A percentile compares a stretch with the other conserved stretches of the same genome.
Evolutionary conservation across 1,140 invertebrate species (phyloP).

Genomic region (Oreohelix idahoensis): DNA sequence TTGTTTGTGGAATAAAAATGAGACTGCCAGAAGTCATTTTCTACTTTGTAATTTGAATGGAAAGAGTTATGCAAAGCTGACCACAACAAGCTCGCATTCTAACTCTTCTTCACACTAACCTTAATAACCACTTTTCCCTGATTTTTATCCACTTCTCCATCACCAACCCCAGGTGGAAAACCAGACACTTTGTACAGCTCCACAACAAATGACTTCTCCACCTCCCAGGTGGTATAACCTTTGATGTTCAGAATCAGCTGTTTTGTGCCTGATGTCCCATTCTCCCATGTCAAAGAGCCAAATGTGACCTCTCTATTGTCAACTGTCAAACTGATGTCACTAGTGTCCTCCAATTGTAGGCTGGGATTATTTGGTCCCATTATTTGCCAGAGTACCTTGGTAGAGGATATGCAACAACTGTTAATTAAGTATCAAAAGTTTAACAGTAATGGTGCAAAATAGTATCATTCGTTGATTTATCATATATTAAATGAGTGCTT

Average conservation of each 20-base stretch:
- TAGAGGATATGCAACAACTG: neutral
- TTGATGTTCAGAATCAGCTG: slow-evolving; percentile 62
- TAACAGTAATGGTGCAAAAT: too few relatives aligned
- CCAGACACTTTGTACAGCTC: slow-evolving; percentile 59
- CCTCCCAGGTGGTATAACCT: slow-evolving; percentile 65
- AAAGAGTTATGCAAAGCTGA: too few relatives aligned
- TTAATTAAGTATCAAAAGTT: too few relatives aligned
- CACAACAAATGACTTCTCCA: slow-evolving; percentile 66
- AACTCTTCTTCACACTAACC: slow-evolving; percentile 50
- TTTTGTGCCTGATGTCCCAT: slow-evolving; percentile 59
- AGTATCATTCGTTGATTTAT: too few relatives aligned
- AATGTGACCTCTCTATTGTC: slow-evolving; percentile 55
- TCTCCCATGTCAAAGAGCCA: slow-evolving; percentile 58
- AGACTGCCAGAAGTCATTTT: too few relatives aligned
- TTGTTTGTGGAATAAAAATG: too few relatives aligned
- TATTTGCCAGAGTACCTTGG: slow-evolving; percentile 66
- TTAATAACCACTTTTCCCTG: slow-evolving; percentile 58
- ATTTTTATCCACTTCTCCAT: slow-evolving; percentile 61
- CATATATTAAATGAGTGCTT: too few relatives aligned
- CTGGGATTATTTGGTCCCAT: slow-evolving; percentile 68
- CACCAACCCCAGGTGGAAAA: slow-evolving; percentile 46
- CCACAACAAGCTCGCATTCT: neutral
- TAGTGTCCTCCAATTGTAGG: slow-evolving; percentile 56
- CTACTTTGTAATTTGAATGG: too few relatives aligned
- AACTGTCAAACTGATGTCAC: slow-evolving; percentile 56